Evolutionary conservation across 2,797 vertebrate genomes (phyloP).

Genomic region (Mormyrops attenuatus): DNA sequence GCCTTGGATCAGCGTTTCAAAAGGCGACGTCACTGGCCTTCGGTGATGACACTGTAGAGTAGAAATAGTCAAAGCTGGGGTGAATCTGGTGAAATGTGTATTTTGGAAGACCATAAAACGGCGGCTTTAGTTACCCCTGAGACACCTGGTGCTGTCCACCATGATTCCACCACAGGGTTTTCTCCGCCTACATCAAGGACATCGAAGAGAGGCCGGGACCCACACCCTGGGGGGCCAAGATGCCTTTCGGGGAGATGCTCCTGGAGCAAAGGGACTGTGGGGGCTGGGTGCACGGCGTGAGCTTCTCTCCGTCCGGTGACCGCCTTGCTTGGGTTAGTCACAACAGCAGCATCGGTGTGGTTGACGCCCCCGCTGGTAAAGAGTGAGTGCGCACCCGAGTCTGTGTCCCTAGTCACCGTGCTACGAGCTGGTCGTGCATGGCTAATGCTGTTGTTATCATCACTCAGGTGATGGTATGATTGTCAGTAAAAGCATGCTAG

Average conservation of each 20-base stretch:
- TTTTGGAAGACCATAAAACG: not conserved
- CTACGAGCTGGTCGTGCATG: too few species aligned
- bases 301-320: conserved; percentile 70
- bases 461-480: not conserved
- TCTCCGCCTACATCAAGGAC: conserved; percentile 74
- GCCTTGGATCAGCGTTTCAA: not conserved
- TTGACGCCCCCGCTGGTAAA: conserved; percentile 59
- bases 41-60: not conserved
- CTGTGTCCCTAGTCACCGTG: not conserved
- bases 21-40: not conserved
- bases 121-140: not conserved
- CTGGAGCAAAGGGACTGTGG: conserved; percentile 68
- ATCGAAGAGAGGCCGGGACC: conserved; percentile 73
- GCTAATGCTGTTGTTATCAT: not conserved
- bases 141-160: not conserved
- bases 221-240: conserved; percentile 71
- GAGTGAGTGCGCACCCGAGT: conserved; percentile 50
- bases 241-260: conserved; percentile 72
- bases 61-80: not conserved
- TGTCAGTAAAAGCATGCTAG: not conserved
- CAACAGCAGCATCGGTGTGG: conserved; percentile 67
- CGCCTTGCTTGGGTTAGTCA: conserved; percentile 68
- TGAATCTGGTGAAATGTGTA: not conserved
- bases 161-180: conserved; percentile 48
- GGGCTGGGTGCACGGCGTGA: conserved; percentile 71